Conservation (phyloP, 2,797 vertebrate species). For the Numenius phaeopus region DNA sequence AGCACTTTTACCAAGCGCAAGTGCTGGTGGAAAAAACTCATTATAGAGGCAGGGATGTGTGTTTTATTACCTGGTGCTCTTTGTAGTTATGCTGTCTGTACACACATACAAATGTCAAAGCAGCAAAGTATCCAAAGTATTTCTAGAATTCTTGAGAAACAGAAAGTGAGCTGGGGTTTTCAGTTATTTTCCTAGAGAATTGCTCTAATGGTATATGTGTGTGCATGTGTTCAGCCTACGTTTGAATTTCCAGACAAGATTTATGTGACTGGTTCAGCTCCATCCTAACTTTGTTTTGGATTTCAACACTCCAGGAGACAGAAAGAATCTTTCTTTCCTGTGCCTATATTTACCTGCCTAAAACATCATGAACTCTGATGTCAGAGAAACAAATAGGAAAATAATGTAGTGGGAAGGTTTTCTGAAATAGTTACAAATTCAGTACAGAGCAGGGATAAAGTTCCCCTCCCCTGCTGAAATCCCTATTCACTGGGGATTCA, state of each 20-base stretch:
- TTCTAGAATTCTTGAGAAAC: neutral
- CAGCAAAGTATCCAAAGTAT: neutral
- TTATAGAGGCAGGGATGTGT: neutral
- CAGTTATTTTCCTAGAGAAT: neutral
- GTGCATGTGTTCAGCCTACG: neutral
- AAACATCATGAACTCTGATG: conserved; percentile 14
- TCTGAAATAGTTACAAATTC: conserved; percentile 33
- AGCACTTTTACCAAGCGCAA: neutral
- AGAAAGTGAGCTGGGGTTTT: neutral
- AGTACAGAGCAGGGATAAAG: neutral
- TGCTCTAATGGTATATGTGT: neutral
- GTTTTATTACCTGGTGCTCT: neutral
- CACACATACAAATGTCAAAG: neutral
- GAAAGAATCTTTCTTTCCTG: neutral
- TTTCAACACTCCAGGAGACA: conserved; percentile 31
- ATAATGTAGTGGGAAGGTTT: neutral
- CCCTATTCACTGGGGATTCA: neutral
- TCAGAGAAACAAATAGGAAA: conserved; percentile 33
- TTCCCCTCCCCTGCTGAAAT: conserved; percentile 9
- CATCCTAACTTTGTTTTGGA: neutral
- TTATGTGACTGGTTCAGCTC: neutral
- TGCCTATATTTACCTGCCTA: neutral
- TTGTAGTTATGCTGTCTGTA: neutral
- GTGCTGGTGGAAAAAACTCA: neutral
- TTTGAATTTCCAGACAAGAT: neutral